phyloP scores from a whole-genome alignment of 2,797 vertebrate species.

The Xiphophorus birchmanni region DNA sequence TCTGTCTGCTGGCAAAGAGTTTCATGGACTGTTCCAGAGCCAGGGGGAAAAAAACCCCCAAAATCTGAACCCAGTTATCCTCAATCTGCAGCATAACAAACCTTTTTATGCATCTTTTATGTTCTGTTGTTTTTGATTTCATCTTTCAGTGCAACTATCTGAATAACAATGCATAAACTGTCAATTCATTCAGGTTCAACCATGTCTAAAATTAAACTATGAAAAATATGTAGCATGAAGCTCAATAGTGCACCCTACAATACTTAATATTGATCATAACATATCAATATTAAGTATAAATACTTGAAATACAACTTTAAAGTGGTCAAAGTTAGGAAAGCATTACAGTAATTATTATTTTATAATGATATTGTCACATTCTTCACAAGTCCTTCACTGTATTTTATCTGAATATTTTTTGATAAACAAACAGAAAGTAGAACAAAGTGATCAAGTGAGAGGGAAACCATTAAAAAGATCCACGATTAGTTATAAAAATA shows the following conservation, averaged over 20 bases:
- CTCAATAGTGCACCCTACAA: not conserved
- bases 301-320: not conserved
- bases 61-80: conserved; percentile 36
- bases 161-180: not conserved
- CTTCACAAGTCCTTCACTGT: no score
- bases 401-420: no score
- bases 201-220: not conserved
- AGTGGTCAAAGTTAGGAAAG: not conserved
- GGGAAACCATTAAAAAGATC: no score
- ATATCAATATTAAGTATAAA: not conserved
- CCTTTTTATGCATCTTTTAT: conserved; percentile 18
- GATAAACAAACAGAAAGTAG: no score
- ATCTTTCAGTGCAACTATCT: conserved; percentile 20
- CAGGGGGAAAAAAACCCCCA: conserved; percentile 3
- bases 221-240: not conserved
- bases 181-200: not conserved
- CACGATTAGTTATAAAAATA: no score
- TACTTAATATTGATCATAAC: not conserved
- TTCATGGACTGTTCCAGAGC: conserved; percentile 40
- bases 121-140: conserved; percentile 3
- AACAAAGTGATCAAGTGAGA: no score
- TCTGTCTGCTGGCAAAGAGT: conserved; percentile 71
- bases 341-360: no score
- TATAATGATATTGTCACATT: no score
- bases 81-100: conserved; percentile 36